Evolutionary conservation across 2,888 invertebrate genomes (phyloP), one percentile per base, ranked within the genome.

Genomic region (Gasteruption jaculator): DNA sequence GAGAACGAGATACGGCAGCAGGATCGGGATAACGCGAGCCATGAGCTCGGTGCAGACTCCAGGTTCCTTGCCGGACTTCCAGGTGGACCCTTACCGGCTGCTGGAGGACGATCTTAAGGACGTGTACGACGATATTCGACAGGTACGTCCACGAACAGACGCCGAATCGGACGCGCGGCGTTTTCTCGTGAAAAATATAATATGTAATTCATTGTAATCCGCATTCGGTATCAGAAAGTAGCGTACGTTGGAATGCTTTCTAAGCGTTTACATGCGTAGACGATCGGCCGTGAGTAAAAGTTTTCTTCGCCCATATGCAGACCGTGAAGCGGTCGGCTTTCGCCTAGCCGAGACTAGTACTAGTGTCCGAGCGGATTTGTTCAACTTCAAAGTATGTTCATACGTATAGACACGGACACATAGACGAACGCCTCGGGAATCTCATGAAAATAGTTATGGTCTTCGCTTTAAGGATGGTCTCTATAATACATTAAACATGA

Each of bases 91-190:
- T 46, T 92, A 91, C 71, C 82, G 83, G 58, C 76, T 93, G 50
- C 77, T 91, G 49, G 88, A 91, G 60, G 86, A 89, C 60, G 92
- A 94, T 69, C 81, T 94, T 49, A 85, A 86, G 68, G 84, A 85
- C 58, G 82, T 93, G 60, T 91, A 90, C 68, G 81, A 83, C 60
- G 86, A 91, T 68, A 90, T 93, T 67, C 79, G 86, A 81, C 78
- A 84, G 76, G 92, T 91, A 73, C 77, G 74, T n/a, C n/a, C n/a
- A 25, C 19, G 33, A 24, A 25, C 26, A 32, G 20, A 38, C 38
- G 29, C 19, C 25, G 25, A 26, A 19, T 29, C 21, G 33, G 19
- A 38, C 33, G 16, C 43, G 31, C 5, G 21, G 26, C 21, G 30
- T 42, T 26, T 38, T 30, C 39, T 24, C 34, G 27, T 18, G 32